These are phyloP conservation scores for Arothron firmamentum DNA, from an alignment of 2,113 vertebrate genomes.

Conservation along the genomic window DNA sequence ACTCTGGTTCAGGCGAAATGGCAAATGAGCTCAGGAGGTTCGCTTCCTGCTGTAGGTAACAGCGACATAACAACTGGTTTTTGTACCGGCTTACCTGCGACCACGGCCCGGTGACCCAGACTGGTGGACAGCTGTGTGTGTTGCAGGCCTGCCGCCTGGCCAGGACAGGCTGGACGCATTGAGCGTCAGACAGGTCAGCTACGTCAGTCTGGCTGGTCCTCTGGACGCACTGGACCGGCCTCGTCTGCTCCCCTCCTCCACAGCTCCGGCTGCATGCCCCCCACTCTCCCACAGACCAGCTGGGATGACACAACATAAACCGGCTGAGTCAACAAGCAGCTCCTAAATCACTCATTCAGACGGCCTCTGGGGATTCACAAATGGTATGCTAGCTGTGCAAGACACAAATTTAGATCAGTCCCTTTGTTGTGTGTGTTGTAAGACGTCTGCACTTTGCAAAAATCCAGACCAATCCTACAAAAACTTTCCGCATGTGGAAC, in stretches of 20 bases:
- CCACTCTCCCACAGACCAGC: conserved; percentile 85
- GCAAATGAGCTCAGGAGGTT: conserved; percentile 5
- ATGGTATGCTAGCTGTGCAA: conserved; percentile 17
- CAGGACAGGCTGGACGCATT: conserved; percentile 69
- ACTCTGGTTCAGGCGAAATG: neutral
- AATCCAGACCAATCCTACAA: too few relatives aligned
- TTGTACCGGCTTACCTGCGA: conserved; percentile 76
- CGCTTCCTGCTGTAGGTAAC: conserved; percentile 4
- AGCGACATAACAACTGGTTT: neutral
- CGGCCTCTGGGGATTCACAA: conserved; percentile 23
- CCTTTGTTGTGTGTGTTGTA: too few relatives aligned
- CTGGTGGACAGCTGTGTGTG: conserved; percentile 77
- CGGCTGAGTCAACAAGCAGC: conserved; percentile 47
- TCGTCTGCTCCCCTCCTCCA: conserved; percentile 77
- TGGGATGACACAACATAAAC: conserved; percentile 62
- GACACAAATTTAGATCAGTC: neutral
- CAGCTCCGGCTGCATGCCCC: conserved; percentile 80
- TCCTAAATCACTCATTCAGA: conserved; percentile 34
- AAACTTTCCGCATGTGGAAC: too few relatives aligned
- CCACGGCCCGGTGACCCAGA: conserved; percentile 81
- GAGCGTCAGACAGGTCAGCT: conserved; percentile 59
- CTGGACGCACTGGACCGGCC: conserved; percentile 75
- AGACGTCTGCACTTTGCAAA: too few relatives aligned
- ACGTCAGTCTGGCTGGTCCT: conserved; percentile 52
- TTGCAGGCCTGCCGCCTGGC: conserved; percentile 73